Evolutionary conservation across 1,140 invertebrate genomes (phyloP).

Genomic region (Bombus superbus): DNA sequence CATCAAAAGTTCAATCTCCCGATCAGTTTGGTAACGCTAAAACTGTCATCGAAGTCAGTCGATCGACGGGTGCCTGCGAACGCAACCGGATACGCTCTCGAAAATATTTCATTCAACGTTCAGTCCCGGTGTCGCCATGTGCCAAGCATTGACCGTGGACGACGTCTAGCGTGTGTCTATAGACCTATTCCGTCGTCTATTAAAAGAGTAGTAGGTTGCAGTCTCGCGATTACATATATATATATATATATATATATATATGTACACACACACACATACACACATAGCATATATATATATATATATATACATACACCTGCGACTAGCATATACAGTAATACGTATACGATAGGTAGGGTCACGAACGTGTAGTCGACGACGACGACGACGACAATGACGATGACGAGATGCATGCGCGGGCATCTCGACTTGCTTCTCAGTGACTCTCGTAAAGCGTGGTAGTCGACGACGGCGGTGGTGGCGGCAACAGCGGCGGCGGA

Average conservation of each 20-base stretch:
- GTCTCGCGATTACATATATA: constrained; percentile 53
- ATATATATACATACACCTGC: constrained; percentile 33
- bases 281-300: too few species aligned
- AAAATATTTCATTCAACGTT: constrained; percentile 75
- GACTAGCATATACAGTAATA: constrained; percentile 8
- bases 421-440: constrained; percentile 66
- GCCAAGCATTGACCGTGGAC: constrained; percentile 75
- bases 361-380: not conserved
- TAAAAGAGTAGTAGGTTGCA: constrained; percentile 66
- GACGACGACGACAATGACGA: constrained; percentile 5
- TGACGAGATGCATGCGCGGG: constrained; percentile 59
- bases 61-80: constrained; percentile 11
- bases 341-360: constrained; percentile 15
- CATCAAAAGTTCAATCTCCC: not conserved
- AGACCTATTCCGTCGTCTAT: constrained; percentile 71
- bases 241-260: constrained; percentile 25
- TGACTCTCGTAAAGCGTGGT: constrained; percentile 63
- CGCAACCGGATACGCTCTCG: constrained; percentile 48
- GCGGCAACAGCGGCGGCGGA: not conserved
- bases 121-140: constrained; percentile 49
- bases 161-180: constrained; percentile 75
- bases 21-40: not conserved
- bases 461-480: constrained; percentile 16
- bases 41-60: constrained; percentile 7
- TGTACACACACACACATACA: not conserved